Base-by-base conservation (phyloP, 2,888 invertebrate species). In the Drosophila suboccidentalis region DNA sequence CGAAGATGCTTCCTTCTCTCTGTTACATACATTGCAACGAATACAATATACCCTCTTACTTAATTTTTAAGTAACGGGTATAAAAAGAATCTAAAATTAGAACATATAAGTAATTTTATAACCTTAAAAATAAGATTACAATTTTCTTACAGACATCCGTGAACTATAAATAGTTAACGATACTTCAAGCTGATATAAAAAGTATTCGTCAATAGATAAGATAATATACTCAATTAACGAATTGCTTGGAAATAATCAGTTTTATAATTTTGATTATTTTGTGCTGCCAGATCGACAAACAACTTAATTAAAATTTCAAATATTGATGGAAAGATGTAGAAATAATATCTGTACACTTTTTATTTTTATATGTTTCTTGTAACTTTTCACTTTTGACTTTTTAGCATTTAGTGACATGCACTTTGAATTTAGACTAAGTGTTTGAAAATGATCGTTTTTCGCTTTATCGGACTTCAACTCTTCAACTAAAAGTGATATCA, bases 191-290 rank as follows among this genome's bases (percentile, higher is more conserved):
- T 13, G 11, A 13, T 4, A 26, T 6, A 26, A 26, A 26, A 34
- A 13, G 32, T 1, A 17, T 43, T 36, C 36, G 36, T 22, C 19
- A 13, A n/a, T 46, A 15, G 46, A 57, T 46, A 46, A 57, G 46
- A 57, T 57, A 46, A 34, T 46, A 17, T 32, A 13, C 4, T 55
- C 4, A 39, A 39, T 15, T 15, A 15, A 15, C 2, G 3, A 17
- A 41, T 41, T 17, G 41, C 17, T 39, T 3, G 1, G 15, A 2
- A 11, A 19, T 19, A 19, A 11, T 19, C 9, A 4, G 9, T 10
- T 39, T 9, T 6, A 15, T 39, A 36, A 11, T 36, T 38, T 13
- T n/a, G 5, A 36, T 36, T 36, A 36, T 36, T 36, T 36, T 13
- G 4, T 2, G 36, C 36, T 36, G 36, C 5, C 36, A 13, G 36